phyloP scores from a whole-genome alignment of 1,140 invertebrate species.

The Nymphalis io region DNA sequence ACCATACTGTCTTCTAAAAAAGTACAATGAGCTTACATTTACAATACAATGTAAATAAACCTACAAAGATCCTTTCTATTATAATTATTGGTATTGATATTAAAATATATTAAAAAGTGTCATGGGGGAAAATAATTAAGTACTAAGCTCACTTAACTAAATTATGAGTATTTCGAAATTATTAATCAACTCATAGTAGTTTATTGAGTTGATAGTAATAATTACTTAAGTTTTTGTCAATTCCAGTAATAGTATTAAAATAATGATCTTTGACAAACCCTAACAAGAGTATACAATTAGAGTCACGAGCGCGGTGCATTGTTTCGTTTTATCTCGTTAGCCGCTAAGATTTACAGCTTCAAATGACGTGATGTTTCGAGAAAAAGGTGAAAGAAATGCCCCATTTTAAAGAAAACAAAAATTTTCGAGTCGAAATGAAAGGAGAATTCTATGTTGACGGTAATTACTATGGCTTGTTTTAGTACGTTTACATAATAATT shows the following conservation, averaged over 20 bases:
- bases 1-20: no score
- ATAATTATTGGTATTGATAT: no score
- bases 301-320: constrained; percentile 20
- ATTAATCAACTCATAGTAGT: no score
- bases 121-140: no score
- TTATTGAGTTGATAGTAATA: no score
- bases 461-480: not conserved
- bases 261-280: constrained; percentile 8
- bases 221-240: not conserved
- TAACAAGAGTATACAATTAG: constrained; percentile 31
- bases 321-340: constrained; percentile 29
- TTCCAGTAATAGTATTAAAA: not conserved
- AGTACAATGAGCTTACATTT: no score
- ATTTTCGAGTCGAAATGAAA: not conserved
- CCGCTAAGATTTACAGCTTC: constrained; percentile 25
- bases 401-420: constrained; percentile 1
- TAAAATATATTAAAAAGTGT: no score
- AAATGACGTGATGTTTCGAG: constrained; percentile 16
- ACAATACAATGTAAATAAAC: no score
- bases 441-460: not conserved
- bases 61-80: no score
- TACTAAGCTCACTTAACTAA: no score
- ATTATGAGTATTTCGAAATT: no score
- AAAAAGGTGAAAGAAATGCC: constrained; percentile 9
- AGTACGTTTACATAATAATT: not conserved